phyloP scores from a whole-genome alignment of 2,888 invertebrate genomes.

The Onthophagus sagittarius region DNA sequence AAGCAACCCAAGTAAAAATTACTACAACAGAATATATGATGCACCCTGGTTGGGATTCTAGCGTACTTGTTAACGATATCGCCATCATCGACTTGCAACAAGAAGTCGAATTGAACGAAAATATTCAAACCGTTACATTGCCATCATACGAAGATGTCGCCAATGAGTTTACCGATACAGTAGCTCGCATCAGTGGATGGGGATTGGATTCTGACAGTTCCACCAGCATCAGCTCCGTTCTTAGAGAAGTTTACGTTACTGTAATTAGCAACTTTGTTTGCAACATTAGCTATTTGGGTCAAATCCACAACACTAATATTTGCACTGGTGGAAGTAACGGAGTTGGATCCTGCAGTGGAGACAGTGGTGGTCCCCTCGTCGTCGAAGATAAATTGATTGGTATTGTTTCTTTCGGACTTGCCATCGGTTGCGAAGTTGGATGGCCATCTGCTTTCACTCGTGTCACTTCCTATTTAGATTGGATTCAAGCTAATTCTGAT shows the following conservation, averaged over 20 bases:
- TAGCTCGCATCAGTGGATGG: constrained; percentile 51
- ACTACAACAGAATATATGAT: constrained; percentile 20
- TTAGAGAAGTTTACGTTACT: constrained; percentile 12
- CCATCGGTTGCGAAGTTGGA: constrained; percentile 45
- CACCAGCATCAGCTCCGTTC: constrained; percentile 12
- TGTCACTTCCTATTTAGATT: constrained; percentile 40
- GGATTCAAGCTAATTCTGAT: constrained; percentile 35
- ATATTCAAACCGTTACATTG: constrained; percentile 19
- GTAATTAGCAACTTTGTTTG: constrained; percentile 12
- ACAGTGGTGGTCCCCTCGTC: constrained; percentile 44
- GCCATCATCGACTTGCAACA: constrained; percentile 32
- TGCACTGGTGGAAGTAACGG: constrained; percentile 49
- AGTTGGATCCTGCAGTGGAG: constrained; percentile 53
- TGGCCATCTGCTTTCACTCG: constrained; percentile 47
- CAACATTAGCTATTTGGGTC: constrained; percentile 5
- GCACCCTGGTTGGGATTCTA: constrained; percentile 28
- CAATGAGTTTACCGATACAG: constrained; percentile 41
- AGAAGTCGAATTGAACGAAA: constrained; percentile 8
- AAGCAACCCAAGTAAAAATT: constrained; percentile 34
- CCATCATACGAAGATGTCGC: constrained; percentile 30
- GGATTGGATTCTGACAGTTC: constrained; percentile 42
- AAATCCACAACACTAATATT: constrained; percentile 38
- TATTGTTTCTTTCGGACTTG: constrained; percentile 40
- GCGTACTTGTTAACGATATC: constrained; percentile 46
- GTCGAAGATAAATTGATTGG: constrained; percentile 29